These are phyloP conservation scores for Anabacerthia variegaticeps DNA, from an alignment of 2,797 vertebrate species.

Conservation along the genomic window DNA sequence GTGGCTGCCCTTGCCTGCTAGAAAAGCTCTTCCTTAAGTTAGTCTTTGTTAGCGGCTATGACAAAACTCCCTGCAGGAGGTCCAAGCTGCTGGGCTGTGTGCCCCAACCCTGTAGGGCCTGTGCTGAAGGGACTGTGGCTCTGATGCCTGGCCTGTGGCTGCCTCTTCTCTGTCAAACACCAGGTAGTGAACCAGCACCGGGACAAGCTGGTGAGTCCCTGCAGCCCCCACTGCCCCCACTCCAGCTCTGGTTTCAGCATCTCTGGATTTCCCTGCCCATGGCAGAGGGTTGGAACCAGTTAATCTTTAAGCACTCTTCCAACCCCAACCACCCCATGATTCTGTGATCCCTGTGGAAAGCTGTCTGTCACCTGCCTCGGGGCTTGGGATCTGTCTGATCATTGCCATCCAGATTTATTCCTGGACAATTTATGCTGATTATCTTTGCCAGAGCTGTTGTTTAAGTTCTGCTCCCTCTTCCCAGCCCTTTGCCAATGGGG, in stretches of 20 bases:
- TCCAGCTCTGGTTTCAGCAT: background rate
- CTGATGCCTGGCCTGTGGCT: background rate
- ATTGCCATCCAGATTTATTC: background rate
- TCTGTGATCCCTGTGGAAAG: background rate
- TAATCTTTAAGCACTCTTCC: background rate
- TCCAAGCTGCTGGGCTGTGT: fast-evolving
- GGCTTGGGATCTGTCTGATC: background rate
- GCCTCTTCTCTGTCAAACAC: background rate
- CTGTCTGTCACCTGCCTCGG: background rate
- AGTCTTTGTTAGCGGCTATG: background rate
- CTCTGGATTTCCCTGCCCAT: background rate
- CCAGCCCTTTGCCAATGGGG: fast-evolving
- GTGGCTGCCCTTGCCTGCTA: background rate
- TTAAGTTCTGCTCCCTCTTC: background rate
- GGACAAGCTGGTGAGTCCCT: background rate
- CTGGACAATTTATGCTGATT: background rate
- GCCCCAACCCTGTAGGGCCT: background rate
- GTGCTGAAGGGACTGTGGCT: background rate
- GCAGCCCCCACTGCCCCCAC: background rate
- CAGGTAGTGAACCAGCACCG: background rate
- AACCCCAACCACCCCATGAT: background rate
- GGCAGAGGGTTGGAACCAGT: background rate
- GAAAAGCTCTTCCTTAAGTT: background rate
- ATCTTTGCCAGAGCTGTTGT: background rate
- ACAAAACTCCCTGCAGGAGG: background rate